Percentiles rank a stretch among this genome's conserved stretches.
These are phyloP conservation scores for Diarsia dahlii DNA, from an alignment of 2,888 invertebrate genomes.

Conservation along the genomic window DNA sequence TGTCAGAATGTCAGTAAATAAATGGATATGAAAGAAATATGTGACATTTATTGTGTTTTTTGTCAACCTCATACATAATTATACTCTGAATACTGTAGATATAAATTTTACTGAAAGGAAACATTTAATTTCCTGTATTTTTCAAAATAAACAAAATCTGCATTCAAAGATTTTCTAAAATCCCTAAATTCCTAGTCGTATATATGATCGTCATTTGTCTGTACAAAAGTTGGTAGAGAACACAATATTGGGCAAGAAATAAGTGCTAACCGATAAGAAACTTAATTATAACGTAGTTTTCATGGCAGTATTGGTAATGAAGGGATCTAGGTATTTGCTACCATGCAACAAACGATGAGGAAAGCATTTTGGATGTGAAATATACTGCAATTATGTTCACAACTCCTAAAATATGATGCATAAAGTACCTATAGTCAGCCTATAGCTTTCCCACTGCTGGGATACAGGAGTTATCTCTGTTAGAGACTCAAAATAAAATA, in stretches of 20 bases:
- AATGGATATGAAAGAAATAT: not conserved
- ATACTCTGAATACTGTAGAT: too few species aligned
- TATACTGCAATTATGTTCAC: not conserved
- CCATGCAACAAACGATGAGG: constrained; percentile 3
- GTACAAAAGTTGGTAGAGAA: not conserved
- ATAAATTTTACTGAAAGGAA: too few species aligned
- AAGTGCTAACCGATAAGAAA: not conserved
- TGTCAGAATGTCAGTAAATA: constrained; percentile 13
- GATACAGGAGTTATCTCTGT: not conserved
- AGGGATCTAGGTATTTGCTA: not conserved
- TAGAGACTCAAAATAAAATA: not conserved
- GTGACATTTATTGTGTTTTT: too few species aligned
- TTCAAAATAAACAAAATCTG: too few species aligned
- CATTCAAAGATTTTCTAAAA: too few species aligned
- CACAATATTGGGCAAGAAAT: not conserved
- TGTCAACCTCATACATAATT: too few species aligned
- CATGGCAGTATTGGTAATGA: constrained; percentile 1
- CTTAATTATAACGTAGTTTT: not conserved
- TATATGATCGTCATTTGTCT: not conserved
- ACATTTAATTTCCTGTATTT: too few species aligned
- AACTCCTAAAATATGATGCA: not conserved
- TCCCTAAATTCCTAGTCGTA: not conserved
- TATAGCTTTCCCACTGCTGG: not conserved
- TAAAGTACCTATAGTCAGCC: too few species aligned
- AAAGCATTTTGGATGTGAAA: constrained; percentile 1